These are phyloP conservation scores for Phymastichus coffea DNA, from an alignment of 1,140 invertebrate species.

Conservation along the genomic window DNA sequence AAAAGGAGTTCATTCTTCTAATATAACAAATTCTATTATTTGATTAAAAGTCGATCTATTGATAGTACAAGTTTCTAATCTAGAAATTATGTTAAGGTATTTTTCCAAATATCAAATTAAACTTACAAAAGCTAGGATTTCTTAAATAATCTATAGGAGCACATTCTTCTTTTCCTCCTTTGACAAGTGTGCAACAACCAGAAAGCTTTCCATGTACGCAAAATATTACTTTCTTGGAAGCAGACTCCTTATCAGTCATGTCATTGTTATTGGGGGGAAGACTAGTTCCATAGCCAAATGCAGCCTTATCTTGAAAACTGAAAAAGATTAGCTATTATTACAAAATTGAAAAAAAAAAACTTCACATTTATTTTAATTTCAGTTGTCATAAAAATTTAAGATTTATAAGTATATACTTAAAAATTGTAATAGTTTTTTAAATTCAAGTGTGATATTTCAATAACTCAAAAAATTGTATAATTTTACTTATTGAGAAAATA, in stretches of 20 bases:
- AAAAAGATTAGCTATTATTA: background rate
- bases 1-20: too few relatives aligned
- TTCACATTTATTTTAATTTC: background rate
- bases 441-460: too few relatives aligned
- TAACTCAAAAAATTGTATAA: too few relatives aligned
- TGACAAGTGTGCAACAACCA: constrained; percentile 57
- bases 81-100: too few relatives aligned
- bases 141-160: constrained; percentile 34
- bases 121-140: constrained; percentile 39
- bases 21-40: too few relatives aligned
- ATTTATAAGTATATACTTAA: too few relatives aligned
- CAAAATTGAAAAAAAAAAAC: background rate
- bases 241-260: constrained; percentile 36
- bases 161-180: constrained; percentile 37
- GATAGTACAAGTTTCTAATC: too few relatives aligned
- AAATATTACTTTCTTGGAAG: constrained; percentile 54
- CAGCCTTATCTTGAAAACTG: constrained; percentile 51
- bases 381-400: too few relatives aligned
- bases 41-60: too few relatives aligned
- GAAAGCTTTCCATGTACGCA: constrained; percentile 60
- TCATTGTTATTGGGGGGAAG: constrained; percentile 50
- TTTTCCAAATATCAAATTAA: too few relatives aligned
- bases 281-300: constrained; percentile 52
- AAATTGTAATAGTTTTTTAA: too few relatives aligned
- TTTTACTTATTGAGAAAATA: too few relatives aligned